Base-by-base conservation (phyloP, 2,797 vertebrate species). In the Xenopus petersii region DNA sequence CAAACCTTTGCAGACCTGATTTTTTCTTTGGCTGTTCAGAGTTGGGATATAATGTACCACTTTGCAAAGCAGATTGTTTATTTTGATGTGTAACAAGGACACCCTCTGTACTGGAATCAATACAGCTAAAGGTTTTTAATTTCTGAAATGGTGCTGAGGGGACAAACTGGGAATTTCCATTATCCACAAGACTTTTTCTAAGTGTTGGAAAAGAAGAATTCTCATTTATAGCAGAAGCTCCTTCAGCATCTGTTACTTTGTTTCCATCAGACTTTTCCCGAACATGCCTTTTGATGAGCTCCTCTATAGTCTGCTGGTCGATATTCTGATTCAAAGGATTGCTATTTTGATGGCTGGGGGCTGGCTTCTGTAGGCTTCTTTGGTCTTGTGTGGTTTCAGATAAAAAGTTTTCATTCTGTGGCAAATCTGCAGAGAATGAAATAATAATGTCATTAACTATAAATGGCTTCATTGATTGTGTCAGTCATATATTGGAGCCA, bases 21-120 rank as follows among this genome's bases (percentile, higher is more conserved):
- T 66, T 21, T 66, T 24, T 76, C 61, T 62, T 24, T 0, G 77
- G 63, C 24, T 80, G 86, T 46, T 69, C 69, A 10, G 70, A 61
- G 59, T 47, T 59, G 13, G n/a, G n/a, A 62, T n/a, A 59, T 42
- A 42, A 30, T 84, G 80, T 66, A 51, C 71, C 3, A 80, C 26
- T 86, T 71, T 86, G 88, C 71, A 85, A 81, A 76, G 74, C 58
- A 10, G 5, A 73, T 88, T 84, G 80, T 81, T 88, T 85, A 5
- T 66, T 84, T 67, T 86, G 85, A 67, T 81, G 74, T 16, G 77
- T 59, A 2, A 6, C 24, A 24, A 63, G 76, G 21, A 64, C 0
- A 16, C 72, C 72, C 54, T 67, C 81, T 11, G 79, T 73, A 46
- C 82, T 67, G 0, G 54, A 47, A 13, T 79, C 76, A 60, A 2